Evolutionary conservation across 2,888 invertebrate genomes (phyloP), one percentile per base, ranked within the genome.

Genomic region (Ophraella communa): DNA sequence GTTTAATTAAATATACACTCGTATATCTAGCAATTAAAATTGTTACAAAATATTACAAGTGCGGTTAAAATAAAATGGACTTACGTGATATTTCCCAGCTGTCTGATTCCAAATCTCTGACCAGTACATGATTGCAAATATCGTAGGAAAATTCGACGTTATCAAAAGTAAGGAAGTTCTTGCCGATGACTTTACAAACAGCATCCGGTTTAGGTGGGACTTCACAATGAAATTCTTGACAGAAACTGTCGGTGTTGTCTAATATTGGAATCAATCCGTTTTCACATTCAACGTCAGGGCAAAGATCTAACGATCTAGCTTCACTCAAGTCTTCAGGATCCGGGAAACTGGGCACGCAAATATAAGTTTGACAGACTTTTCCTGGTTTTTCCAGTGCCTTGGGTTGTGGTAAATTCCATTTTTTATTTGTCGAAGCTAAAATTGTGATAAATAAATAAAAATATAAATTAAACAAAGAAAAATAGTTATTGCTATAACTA

Each of bases 101-200:
- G 49, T 88, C 85, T 65, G 86, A 82, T 8, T 85, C 81, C 72
- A 89, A 84, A 79, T 94, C 92, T 62, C 91, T 84, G 0, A 90
- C 91, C 42, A 93, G 81, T 47, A 92, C 87, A 79, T 95, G 94
- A 83, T 90, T 89, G 80, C 94, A 95, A 14, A 91, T 86, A 71
- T 93, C 92, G 73, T 91, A 92, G 73, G 92, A 91, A 78, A 89
- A 93, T 75, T 91, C 89, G 0, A 87, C 84, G 14, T 89, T 88
- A 78, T 94, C 94, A 75, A 95, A 94, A 0, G 94, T 94, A 69
- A 86, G 89, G 77, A 94, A 89, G 0, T 89, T 90, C 58, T 90
- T 87, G 0, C 92, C 92, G 1, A 89, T 90, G n/a, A 93, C 83
- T 74, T 88, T 88, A 77, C 92, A 92, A 11, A 87, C 85, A 30